These are phyloP conservation scores for Conus canariensis DNA, from an alignment of 2,888 invertebrate genomes.

Conservation along the genomic window DNA sequence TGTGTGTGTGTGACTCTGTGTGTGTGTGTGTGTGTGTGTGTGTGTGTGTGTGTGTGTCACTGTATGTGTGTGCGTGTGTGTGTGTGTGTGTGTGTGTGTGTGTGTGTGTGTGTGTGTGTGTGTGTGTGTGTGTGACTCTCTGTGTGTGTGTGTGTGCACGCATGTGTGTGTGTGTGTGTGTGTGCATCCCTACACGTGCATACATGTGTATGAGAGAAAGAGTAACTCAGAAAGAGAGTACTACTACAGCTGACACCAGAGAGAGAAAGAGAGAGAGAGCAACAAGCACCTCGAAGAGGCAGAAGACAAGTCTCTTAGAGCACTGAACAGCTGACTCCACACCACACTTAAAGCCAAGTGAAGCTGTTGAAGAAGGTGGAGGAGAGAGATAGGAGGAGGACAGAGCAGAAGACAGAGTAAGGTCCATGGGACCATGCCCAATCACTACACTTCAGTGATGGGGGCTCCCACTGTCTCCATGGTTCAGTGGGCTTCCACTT, in stretches of 20 bases:
- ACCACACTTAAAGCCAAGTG: neutral
- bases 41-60: neutral
- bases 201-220: neutral
- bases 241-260: neutral
- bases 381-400: neutral
- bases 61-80: conserved; percentile 30
- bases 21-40: neutral
- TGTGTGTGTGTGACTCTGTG: neutral
- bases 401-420: neutral
- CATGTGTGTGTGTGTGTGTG: neutral
- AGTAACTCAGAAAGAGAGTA: neutral
- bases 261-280: conserved; percentile 5
- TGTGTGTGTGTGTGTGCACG: neutral
- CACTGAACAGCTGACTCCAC: no score
- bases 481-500: neutral
- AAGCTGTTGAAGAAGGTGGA: neutral
- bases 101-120: neutral
- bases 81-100: neutral
- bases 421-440: neutral
- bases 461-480: neutral
- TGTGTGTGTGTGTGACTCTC: no score
- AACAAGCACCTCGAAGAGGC: neutral
- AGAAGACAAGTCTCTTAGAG: neutral
- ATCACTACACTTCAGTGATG: neutral
- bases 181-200: neutral